Percentiles rank a stretch among this genome's conserved stretches.
Evolutionary conservation across 2,113 vertebrate species (phyloP).

Genomic region (Muntiacus reevesi): DNA sequence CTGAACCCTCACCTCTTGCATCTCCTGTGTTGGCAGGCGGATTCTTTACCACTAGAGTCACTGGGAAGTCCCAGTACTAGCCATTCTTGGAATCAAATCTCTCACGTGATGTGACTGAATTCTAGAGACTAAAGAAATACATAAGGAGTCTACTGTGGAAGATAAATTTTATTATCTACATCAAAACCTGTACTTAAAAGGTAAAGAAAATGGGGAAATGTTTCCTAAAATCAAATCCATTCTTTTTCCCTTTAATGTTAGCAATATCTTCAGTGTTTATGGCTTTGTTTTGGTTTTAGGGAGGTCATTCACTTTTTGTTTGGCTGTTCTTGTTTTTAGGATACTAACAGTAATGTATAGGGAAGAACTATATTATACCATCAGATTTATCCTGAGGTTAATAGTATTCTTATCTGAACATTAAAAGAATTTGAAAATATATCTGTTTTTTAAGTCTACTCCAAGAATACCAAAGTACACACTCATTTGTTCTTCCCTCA

Average conservation of each 20-base stretch:
- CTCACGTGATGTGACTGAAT: neutral
- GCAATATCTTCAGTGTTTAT: neutral
- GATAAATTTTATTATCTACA: neutral
- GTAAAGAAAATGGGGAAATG: neutral
- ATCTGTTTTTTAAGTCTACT: neutral
- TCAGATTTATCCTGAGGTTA: neutral
- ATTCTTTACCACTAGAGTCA: neutral
- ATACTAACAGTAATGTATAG: neutral
- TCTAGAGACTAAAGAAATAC: neutral
- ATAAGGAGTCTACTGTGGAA: neutral
- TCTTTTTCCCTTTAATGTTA: neutral
- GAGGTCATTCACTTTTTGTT: neutral
- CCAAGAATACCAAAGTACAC: neutral
- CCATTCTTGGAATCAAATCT: neutral
- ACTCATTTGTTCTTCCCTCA: neutral
- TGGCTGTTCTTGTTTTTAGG: neutral
- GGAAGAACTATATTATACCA: neutral
- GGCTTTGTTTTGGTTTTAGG: neutral
- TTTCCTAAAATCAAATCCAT: neutral
- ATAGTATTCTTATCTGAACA: neutral
- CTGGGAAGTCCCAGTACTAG: neutral
- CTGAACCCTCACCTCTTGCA: neutral
- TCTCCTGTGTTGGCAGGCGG: neutral
- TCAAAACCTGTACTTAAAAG: neutral
- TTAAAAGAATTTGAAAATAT: neutral